A percentile compares a stretch with the other conserved stretches of the same genome.
Conservation (phyloP, 2,113 vertebrate genomes). For the Axis porcinus region DNA sequence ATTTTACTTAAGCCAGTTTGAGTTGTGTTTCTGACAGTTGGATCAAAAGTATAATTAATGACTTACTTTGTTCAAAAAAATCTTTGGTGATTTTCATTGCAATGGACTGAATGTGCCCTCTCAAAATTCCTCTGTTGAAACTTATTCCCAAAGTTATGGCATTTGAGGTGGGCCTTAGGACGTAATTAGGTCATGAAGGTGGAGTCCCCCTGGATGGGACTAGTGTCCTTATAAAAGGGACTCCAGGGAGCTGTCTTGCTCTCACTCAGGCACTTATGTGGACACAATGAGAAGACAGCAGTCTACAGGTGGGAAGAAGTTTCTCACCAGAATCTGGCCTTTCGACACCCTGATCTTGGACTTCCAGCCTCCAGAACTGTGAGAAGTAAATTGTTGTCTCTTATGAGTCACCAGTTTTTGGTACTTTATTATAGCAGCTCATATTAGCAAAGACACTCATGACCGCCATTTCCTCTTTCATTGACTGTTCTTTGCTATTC, state of each 20-base stretch:
- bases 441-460: not conserved
- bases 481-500: no score
- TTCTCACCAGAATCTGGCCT: no score
- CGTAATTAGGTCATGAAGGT: not conserved
- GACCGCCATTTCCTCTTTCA: not conserved
- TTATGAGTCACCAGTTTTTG: not conserved
- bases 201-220: not conserved
- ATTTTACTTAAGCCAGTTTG: not conserved
- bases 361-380: not conserved
- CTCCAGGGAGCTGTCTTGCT: not conserved
- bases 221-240: not conserved
- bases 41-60: not conserved
- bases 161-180: not conserved
- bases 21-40: not conserved
- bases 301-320: not conserved
- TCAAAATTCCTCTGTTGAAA: not conserved
- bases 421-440: not conserved
- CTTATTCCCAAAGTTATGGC: no score
- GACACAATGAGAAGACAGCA: accelerated
- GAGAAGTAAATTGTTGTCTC: not conserved
- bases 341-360: not conserved
- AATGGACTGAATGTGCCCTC: no score
- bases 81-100: not conserved
- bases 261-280: not conserved
- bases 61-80: not conserved